These are phyloP conservation scores for Poliocrania exsul DNA, from an alignment of 2,797 vertebrate species.

Conservation along the genomic window DNA sequence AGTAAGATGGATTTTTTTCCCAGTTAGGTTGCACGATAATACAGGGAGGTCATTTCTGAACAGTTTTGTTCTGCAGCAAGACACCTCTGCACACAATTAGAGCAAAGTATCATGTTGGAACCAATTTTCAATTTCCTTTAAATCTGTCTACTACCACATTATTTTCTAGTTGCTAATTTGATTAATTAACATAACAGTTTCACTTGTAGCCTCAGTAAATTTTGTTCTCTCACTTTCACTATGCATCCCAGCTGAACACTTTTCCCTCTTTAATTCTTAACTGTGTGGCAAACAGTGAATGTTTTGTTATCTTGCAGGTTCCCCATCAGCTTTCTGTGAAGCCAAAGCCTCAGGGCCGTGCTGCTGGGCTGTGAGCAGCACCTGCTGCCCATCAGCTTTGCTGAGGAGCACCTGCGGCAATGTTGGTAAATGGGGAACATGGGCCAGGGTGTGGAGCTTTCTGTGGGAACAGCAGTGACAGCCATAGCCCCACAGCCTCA, in stretches of 20 bases:
- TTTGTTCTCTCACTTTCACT: not conserved
- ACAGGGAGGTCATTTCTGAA: not conserved
- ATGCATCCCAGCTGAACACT: not conserved
- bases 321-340: not conserved
- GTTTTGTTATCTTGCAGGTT: rapidly evolving
- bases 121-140: conserved; percentile 3
- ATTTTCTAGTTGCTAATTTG: not conserved
- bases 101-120: not conserved
- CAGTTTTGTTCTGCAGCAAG: not conserved
- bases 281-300: not conserved
- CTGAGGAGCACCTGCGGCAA: not conserved
- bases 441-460: not conserved
- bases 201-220: not conserved
- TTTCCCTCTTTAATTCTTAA: not conserved
- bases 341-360: not conserved
- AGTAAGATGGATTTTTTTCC: conserved; percentile 4
- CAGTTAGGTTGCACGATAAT: not conserved
- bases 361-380: not conserved
- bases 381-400: not conserved
- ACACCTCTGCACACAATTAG: not conserved
- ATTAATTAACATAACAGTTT: conserved; percentile 1
- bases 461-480: not conserved
- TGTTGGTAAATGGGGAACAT: rapidly evolving
- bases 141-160: not conserved
- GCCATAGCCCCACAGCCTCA: not conserved